Evolutionary conservation across 1,140 invertebrate species (phyloP), one percentile per base, ranked within the genome.

Genomic region (Sarcophaga peregrina): DNA sequence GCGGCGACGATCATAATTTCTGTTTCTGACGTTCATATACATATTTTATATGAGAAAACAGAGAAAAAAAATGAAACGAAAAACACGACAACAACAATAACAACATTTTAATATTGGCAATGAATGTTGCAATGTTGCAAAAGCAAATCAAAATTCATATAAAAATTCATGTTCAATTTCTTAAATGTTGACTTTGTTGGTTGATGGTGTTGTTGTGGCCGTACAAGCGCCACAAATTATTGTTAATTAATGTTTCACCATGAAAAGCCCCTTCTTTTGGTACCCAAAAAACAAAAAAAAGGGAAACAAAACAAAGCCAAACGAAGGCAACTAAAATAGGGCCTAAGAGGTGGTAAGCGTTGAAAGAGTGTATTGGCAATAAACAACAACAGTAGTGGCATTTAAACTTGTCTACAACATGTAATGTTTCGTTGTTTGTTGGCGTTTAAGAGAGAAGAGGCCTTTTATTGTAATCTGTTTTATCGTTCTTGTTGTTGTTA

Each of bases 161-260:
- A 68, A 20, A 68, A 68, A 68, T 20, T 68, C 62, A 68, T 68
- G 62, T 68, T 68, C 62, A 68, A 68, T 68, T 68, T 68, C 17
- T 20, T 25, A 58, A 37, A 15, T 58, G 54, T 58, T 58, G 54
- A 15, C 52, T 58, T 58, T 58, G 54, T 13, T n/a, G n/a, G n/a
- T n/a, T 58, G 52, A 10, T 58, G 73, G 8, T 75, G 8, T 78
- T 50, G 47, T 78, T 78, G 75, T 50, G 50, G 47, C 20, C 15
- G 17, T 45, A 45, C 13, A 78, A 78, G 75, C 75, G 75, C 75
- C 75, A 78, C 75, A 78, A 78, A 78, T 78, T 78, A 78, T 78
- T 47, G 47, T 78, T 78, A 78, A 78, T 78, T 78, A 78, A 78
- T 78, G 75, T 78, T 68, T 58, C 54, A 58, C 54, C 54, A 58